Percentiles rank a stretch among this genome's conserved stretches.
Evolutionary conservation across 1,140 invertebrate species (phyloP).

Genomic region (Temnothorax longispinosus): DNA sequence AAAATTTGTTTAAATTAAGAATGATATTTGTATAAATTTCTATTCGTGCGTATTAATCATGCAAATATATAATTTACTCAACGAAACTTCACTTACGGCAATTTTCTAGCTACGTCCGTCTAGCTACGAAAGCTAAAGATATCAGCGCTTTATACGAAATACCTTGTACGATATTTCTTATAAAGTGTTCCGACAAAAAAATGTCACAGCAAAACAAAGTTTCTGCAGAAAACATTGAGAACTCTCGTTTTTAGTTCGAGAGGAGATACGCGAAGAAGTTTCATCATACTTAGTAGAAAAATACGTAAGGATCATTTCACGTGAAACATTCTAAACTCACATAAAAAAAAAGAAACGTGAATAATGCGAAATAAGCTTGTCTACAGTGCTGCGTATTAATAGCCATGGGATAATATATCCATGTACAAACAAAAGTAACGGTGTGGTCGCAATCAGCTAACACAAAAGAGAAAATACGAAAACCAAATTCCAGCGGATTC

Average conservation of each 20-base stretch:
- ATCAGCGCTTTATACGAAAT: neutral
- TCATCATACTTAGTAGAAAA: neutral
- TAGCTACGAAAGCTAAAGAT: neutral
- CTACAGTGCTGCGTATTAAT: conserved; percentile 32
- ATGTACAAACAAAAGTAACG: conserved; percentile 19
- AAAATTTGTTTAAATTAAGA: neutral
- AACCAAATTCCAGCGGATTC: conserved; percentile 47
- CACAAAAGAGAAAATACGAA: conserved; percentile 7
- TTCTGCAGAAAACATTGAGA: neutral
- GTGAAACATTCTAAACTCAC: neutral
- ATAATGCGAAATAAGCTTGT: conserved; percentile 37
- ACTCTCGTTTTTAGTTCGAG: neutral
- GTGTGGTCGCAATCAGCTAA: conserved; percentile 30
- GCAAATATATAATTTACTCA: conserved; percentile 26
- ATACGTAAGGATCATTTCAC: neutral
- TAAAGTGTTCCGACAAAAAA: neutral
- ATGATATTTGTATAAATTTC: neutral
- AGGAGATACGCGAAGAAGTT: neutral
- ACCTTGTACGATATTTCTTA: neutral
- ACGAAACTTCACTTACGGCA: neutral
- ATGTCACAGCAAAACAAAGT: neutral
- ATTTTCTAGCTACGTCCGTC: conserved; percentile 2
- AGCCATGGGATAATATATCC: neutral
- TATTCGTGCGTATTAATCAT: conserved; percentile 25
- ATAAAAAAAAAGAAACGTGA: neutral